These are phyloP conservation scores for Pygoscelis antarcticus DNA, from an alignment of 2,113 vertebrate species.

Conservation along the genomic window DNA sequence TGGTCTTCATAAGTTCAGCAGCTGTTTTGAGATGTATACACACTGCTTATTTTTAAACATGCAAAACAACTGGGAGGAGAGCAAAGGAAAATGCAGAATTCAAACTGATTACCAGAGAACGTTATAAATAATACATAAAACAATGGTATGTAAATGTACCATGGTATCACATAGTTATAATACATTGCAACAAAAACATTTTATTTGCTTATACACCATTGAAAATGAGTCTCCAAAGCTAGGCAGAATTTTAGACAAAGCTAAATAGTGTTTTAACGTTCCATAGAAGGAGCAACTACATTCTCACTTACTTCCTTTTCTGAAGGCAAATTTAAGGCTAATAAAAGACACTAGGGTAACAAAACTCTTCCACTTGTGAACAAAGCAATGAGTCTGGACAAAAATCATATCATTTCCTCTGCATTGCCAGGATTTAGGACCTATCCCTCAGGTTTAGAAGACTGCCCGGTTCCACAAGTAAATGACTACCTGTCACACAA, in stretches of 20 bases:
- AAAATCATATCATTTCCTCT: background rate
- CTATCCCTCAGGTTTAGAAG: background rate
- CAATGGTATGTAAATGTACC: background rate
- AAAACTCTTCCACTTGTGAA: background rate
- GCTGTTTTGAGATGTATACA: background rate
- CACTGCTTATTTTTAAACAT: conserved; percentile 31
- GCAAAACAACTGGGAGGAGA: conserved; percentile 15
- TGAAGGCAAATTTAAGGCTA: background rate
- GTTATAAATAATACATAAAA: background rate
- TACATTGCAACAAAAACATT: background rate
- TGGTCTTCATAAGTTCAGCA: background rate
- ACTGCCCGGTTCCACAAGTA: background rate
- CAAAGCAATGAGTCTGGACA: background rate
- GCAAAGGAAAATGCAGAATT: conserved; percentile 17
- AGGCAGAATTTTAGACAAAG: conserved; percentile 14
- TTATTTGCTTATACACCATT: conserved; percentile 5
- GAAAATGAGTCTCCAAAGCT: background rate
- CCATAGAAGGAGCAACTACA: background rate
- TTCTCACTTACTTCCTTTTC: background rate
- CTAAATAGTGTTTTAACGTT: background rate
- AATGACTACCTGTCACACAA: background rate
- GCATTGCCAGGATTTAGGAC: background rate
- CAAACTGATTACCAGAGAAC: background rate
- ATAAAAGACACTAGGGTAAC: background rate
- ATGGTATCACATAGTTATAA: background rate